phyloP scores from a whole-genome alignment of 2,113 vertebrate species.

The Morone chrysops region DNA sequence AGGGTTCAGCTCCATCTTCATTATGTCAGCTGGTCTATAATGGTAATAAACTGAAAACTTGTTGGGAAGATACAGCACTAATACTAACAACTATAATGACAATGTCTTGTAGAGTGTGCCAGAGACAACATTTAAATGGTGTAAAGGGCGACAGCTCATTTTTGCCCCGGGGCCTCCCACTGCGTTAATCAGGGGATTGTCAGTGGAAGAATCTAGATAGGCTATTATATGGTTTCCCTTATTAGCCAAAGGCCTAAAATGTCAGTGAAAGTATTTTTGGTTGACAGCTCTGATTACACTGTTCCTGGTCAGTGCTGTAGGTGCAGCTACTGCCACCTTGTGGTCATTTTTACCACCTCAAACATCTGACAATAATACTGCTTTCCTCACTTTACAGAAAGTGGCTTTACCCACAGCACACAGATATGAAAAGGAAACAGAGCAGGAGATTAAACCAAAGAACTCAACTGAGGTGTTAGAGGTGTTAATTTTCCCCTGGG shows the following conservation, averaged over 20 bases:
- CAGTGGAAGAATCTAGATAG: neutral
- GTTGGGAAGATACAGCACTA: neutral
- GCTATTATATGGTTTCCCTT: neutral
- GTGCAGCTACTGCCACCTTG: constrained; percentile 57
- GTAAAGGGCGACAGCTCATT: neutral
- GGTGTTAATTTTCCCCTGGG: too few relatives aligned
- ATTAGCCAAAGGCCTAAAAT: neutral
- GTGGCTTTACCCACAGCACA: neutral
- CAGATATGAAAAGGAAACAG: neutral
- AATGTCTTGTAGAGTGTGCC: neutral
- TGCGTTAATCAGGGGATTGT: neutral
- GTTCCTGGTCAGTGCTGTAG: neutral
- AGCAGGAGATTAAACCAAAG: neutral
- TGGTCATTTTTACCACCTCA: constrained; percentile 8
- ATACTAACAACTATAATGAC: neutral
- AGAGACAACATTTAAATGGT: too few relatives aligned
- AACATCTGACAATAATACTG: neutral
- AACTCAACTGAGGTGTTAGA: too few relatives aligned
- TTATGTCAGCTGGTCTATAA: neutral
- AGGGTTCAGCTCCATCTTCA: neutral
- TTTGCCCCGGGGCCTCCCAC: neutral
- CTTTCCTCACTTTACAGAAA: neutral
- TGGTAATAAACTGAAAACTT: neutral
- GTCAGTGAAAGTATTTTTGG: neutral
- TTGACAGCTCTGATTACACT: neutral